Conservation (phyloP, 2,113 vertebrate species). For the Okapia johnstoni region DNA sequence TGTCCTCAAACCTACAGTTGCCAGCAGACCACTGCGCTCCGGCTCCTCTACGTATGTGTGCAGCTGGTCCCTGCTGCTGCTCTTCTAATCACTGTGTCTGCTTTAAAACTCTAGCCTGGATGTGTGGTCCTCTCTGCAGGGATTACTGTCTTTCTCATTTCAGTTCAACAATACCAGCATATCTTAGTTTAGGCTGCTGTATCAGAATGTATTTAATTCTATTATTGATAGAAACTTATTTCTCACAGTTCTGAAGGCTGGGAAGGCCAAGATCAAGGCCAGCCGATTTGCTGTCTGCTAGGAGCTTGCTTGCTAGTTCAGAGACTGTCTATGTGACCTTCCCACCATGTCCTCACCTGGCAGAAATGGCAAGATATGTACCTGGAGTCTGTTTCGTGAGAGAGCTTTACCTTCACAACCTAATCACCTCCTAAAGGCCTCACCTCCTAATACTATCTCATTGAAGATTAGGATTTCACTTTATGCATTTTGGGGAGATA, state of each 20-base stretch:
- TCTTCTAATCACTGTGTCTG: background rate
- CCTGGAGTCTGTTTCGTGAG: background rate
- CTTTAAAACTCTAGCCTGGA: background rate
- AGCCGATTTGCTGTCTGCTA: no score
- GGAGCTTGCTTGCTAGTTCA: background rate
- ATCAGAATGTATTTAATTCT: background rate
- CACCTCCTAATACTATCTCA: background rate
- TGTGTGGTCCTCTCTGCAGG: background rate
- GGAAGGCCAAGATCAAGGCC: background rate
- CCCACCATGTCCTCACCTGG: background rate
- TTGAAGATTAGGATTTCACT: background rate
- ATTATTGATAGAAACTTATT: background rate
- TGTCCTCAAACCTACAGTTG: background rate
- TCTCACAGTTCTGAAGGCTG: background rate
- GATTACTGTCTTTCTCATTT: background rate
- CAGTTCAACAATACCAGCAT: background rate
- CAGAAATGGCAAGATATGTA: background rate
- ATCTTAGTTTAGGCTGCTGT: background rate
- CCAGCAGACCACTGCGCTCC: background rate
- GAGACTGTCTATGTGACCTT: background rate
- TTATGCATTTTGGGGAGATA: background rate
- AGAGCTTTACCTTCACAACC: background rate
- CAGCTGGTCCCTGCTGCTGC: background rate
- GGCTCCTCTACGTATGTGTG: background rate
- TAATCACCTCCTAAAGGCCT: background rate